A percentile compares a stretch with the other conserved stretches of the same genome.
phyloP scores from a whole-genome alignment of 2,888 invertebrate species.

The Ichneumoninae sp. region DNA sequence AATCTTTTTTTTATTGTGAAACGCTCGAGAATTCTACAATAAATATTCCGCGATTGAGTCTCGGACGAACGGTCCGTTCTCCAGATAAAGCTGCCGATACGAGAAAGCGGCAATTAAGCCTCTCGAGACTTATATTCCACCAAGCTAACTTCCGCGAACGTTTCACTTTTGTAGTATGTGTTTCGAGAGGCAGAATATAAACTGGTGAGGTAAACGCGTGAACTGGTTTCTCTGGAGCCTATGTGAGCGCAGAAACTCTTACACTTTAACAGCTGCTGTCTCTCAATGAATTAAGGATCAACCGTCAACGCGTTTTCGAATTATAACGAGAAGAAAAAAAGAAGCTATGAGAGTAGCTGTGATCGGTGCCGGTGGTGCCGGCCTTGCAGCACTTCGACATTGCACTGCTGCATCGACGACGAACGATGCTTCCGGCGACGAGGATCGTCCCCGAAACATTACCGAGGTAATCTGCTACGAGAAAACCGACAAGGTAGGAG shows the following conservation, averaged over 20 bases:
- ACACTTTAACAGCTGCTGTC: not conserved
- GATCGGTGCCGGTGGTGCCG: constrained; percentile 96
- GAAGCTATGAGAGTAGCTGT: constrained; percentile 87
- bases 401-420: constrained; percentile 81
- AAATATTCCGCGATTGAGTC: not conserved
- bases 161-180: constrained; percentile 60
- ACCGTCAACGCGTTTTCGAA: not conserved
- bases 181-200: constrained; percentile 38
- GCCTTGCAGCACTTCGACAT: constrained; percentile 91
- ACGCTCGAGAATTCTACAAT: not conserved
- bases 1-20: constrained; percentile 17
- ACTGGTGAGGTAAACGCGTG: constrained; percentile 1
- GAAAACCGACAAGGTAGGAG: constrained; percentile 91
- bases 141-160: constrained; percentile 34
- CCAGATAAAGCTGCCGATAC: constrained; percentile 48
- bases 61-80: constrained; percentile 2
- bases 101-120: constrained; percentile 60
- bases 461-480: constrained; percentile 90
- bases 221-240: constrained; percentile 17
- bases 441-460: constrained; percentile 69
- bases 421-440: constrained; percentile 81
- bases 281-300: not conserved
- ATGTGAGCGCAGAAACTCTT: not conserved
- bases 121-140: constrained; percentile 39
- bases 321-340: not conserved